A percentile compares a stretch with the other conserved stretches of the same genome.
phyloP scores from a whole-genome alignment of 2,113 vertebrate species.

The rat (Rattus norvegicus) region GRCr8 NC_086019.1:109682501-109683000 shows the following conservation, averaged over 20 bases:
- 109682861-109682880: background rate
- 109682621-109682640: background rate
- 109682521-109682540: background rate
- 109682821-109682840: background rate
- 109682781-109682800: background rate
- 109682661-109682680: background rate
- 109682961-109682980: background rate
- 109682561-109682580: background rate
- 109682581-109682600: background rate
- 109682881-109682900: background rate
- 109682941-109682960: background rate
- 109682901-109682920: background rate
- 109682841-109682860: background rate
- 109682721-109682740: background rate
- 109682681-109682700: background rate
- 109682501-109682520: background rate
- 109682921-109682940: background rate
- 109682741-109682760: background rate
- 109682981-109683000: background rate
- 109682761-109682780: background rate
- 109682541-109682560: fast-evolving
- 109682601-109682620: background rate
- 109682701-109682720: background rate
- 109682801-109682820: background rate
- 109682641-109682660: background rate